Evolutionary conservation across 1,140 invertebrate species (phyloP).

Genomic region (Parasteatoda tepidariorum): DNA sequence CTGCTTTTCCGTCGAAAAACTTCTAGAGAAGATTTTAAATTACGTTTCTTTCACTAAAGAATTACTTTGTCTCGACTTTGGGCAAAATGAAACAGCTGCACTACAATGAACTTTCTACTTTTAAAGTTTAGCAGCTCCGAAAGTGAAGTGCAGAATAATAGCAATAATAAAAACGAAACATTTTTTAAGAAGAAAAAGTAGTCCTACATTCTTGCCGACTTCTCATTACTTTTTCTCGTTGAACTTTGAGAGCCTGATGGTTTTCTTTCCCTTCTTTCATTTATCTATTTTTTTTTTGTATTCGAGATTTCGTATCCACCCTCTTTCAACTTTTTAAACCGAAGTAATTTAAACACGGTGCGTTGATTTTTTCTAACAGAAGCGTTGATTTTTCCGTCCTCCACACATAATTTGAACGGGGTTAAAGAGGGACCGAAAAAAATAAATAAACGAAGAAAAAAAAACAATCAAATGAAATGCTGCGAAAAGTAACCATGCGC

Average conservation of each 20-base stretch:
- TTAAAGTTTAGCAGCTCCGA: conserved; percentile 47
- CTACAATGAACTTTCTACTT: conserved; percentile 56
- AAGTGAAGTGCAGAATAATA: conserved; percentile 15
- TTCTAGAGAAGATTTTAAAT: conserved; percentile 43
- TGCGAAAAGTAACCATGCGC: background rate
- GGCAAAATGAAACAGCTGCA: conserved; percentile 58
- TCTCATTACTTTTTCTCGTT: conserved; percentile 52
- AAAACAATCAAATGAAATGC: background rate
- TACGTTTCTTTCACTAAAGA: conserved; percentile 53
- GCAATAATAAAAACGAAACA: conserved; percentile 10
- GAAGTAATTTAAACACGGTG: conserved; percentile 54
- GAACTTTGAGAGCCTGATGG: conserved; percentile 25
- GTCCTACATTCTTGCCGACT: conserved; percentile 48
- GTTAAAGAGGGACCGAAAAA: background rate
- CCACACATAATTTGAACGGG: conserved; percentile 25
- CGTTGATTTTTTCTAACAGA: conserved; percentile 29
- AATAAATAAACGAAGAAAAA: no score
- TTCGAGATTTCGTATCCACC: background rate
- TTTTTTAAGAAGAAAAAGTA: background rate
- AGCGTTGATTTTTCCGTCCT: conserved; percentile 54
- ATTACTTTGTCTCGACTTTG: conserved; percentile 31
- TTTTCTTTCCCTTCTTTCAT: background rate
- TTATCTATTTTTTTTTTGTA: conserved; percentile 25
- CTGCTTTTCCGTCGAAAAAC: conserved; percentile 21
- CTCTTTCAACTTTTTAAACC: conserved; percentile 16